phyloP scores from a whole-genome alignment of 1,140 invertebrate species.

The Acromyrmex echinatior region DNA sequence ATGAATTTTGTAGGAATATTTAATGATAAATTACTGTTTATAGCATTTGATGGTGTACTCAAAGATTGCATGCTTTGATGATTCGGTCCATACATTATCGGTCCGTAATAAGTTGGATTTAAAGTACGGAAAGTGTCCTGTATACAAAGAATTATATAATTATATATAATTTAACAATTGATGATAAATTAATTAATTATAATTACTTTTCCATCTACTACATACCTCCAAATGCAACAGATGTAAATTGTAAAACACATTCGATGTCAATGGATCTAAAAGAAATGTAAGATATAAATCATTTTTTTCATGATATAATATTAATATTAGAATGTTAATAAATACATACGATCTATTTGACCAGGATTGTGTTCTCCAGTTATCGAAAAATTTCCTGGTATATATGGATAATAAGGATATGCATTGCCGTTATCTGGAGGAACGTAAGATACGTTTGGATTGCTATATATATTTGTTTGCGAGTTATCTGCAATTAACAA shows the following conservation, averaged over 20 bases:
- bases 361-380: constrained; percentile 12
- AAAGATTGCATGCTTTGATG: constrained; percentile 3
- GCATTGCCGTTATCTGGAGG: not conserved
- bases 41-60: not conserved
- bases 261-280: constrained; percentile 88
- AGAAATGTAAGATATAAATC: constrained; percentile 33
- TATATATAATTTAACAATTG: not conserved
- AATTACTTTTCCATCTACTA: constrained; percentile 36
- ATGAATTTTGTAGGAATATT: not conserved
- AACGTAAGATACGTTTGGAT: constrained; percentile 10
- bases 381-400: constrained; percentile 25
- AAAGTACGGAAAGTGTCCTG: constrained; percentile 20
- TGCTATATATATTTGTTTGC: not conserved
- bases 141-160: not conserved
- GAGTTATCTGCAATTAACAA: constrained; percentile 36
- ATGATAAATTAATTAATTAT: constrained; percentile 34
- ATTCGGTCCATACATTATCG: constrained; percentile 13
- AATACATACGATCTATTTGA: constrained; percentile 57
- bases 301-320: constrained; percentile 83
- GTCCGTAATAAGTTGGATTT: constrained; percentile 37
- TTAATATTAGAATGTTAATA: constrained; percentile 1
- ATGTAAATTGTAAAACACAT: constrained; percentile 90
- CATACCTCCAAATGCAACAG: constrained; percentile 76
- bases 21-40: not conserved
- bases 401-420: not conserved